A percentile compares a stretch with the other conserved stretches of the same genome.
These are phyloP conservation scores for Pseudococcus longispinus DNA, from an alignment of 2,888 invertebrate genomes.

Conservation along the genomic window DNA sequence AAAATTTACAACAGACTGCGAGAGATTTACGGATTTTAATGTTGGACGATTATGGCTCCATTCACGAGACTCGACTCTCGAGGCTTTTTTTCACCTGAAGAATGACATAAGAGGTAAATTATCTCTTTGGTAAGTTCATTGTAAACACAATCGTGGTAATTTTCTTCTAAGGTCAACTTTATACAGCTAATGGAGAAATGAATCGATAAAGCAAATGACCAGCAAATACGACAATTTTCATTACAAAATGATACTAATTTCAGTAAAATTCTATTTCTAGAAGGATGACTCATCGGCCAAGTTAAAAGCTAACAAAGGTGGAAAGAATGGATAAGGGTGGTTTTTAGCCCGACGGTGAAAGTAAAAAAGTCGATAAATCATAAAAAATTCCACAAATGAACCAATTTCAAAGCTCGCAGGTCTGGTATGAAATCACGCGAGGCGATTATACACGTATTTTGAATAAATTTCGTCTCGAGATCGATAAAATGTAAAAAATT, in stretches of 20 bases:
- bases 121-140: background rate
- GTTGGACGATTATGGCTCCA: background rate
- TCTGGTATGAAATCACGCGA: background rate
- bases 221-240: background rate
- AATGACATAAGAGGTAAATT: background rate
- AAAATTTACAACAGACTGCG: background rate
- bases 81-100: background rate
- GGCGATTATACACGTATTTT: background rate
- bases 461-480: background rate
- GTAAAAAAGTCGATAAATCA: background rate
- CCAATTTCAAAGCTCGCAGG: background rate
- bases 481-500: background rate
- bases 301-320: background rate
- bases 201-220: background rate
- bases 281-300: background rate
- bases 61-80: background rate
- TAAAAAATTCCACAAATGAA: background rate
- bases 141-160: background rate
- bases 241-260: background rate
- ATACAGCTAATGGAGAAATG: background rate
- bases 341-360: background rate
- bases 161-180: background rate
- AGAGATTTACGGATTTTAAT: background rate
- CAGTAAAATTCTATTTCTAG: background rate
- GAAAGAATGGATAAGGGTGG: background rate